A percentile compares a stretch with the other conserved stretches of the same genome.
Evolutionary conservation across 2,113 vertebrate species (phyloP).

Genomic region (Alces alces): DNA sequence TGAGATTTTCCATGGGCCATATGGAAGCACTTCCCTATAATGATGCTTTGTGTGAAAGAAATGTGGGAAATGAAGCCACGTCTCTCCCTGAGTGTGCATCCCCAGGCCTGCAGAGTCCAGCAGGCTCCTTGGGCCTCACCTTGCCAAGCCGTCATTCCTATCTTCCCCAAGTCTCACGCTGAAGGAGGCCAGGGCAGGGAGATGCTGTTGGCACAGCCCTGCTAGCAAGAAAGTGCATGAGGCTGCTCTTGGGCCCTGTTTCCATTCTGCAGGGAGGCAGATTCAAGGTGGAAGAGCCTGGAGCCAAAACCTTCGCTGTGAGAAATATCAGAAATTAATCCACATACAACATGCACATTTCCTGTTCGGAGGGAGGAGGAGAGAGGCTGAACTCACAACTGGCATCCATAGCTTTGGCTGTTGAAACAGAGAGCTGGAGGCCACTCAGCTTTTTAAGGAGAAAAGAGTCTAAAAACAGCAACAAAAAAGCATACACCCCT

Average conservation of each 20-base stretch:
- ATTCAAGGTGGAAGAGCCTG: slow-evolving; percentile 56
- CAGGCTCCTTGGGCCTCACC: not conserved
- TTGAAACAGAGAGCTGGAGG: not conserved
- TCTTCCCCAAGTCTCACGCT: slow-evolving; percentile 5
- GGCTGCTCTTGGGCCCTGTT: slow-evolving; percentile 50
- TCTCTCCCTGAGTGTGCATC: slow-evolving; percentile 39
- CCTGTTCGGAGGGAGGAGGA: slow-evolving; percentile 1
- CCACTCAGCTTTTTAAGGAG: not conserved
- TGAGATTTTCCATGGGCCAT: slow-evolving; percentile 20
- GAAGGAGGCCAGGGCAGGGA: not conserved
- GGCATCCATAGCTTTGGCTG: not conserved
- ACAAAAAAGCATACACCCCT: not conserved
- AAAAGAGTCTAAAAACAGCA: not conserved
- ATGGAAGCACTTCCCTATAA: slow-evolving; percentile 62
- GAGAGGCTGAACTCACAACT: not conserved
- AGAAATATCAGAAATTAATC: slow-evolving; percentile 41
- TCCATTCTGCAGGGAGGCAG: slow-evolving; percentile 42
- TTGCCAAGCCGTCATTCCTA: slow-evolving; percentile 31
- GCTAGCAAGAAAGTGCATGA: not conserved
- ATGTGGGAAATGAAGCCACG: slow-evolving; percentile 49
- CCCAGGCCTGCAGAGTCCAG: not conserved
- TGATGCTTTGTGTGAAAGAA: slow-evolving; percentile 50
- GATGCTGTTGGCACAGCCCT: not conserved
- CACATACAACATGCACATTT: slow-evolving; percentile 44
- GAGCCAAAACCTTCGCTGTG: slow-evolving; percentile 54